Base-by-base conservation (phyloP, 2,113 vertebrate genomes). In the Pelodiscus sinensis region DNA sequence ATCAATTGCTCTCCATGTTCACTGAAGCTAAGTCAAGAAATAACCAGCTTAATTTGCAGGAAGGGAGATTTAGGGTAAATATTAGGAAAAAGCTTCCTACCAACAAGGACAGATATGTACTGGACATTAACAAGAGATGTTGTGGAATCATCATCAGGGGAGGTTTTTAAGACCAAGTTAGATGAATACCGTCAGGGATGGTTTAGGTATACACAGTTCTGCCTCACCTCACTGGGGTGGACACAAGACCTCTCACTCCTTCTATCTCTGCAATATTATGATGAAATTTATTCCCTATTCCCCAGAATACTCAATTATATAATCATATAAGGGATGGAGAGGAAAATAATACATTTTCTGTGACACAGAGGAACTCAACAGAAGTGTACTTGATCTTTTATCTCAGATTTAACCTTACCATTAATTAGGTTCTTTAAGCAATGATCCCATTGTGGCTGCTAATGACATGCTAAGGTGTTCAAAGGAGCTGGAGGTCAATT, bases 381-480 rank as follows among this genome's bases (percentile, higher is more conserved):
- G 18, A 65, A 60, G 8, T 16, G 89, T 27, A 56, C 1, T 82
- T 75, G 57, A 4, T n/a, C 79, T 92, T 14, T 51, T 21, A 15
- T 52, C 5, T 2, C 6, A n/a, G 3, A 3, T 84, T 80, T 25
- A 52, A 25, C 58, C 38, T 92, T 88, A 78, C 12, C 3, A 78
- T 31, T 19, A 88, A 57, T 78, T 82, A 92, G 52, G 13, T 19
- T 55, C 21, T 56, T 18, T 50, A 24, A 38, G 18, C 58, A 87
- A 90, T n/a, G 57, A 85, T 57, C 80, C 31, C 51, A 79, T 1
- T 50, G 65, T 55, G 2, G 1, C 65, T 54, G 79, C 11, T 90
- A 80, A 86, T 68, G 8, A 93, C 94, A 91, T 85, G 27, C 56
- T 87, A 54, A 84, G 25, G 82, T 68, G 68, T 29, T n/a, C 88